A percentile compares a stretch with the other conserved stretches of the same genome.
Conservation (phyloP, 2,797 vertebrate species). For the Brotula barbata region DNA sequence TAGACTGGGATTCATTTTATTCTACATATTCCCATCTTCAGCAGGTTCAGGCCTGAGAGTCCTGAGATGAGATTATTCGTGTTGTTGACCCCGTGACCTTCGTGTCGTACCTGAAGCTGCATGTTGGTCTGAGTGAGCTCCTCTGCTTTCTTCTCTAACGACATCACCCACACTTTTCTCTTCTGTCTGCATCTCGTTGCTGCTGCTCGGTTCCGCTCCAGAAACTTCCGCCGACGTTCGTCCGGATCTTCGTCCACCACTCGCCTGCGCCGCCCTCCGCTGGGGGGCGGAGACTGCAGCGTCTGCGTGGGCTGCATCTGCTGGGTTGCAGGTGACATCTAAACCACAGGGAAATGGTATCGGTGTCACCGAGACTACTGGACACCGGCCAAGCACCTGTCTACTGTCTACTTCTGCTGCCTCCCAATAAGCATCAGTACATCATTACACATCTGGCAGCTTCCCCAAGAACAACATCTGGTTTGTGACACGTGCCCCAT, state of each 20-base stretch:
- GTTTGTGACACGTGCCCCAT: slow-evolving; percentile 55
- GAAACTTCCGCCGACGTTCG: slow-evolving; percentile 95
- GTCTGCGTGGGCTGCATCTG: slow-evolving; percentile 98
- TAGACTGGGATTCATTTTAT: too few species aligned
- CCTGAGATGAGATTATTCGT: neutral
- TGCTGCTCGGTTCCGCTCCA: slow-evolving; percentile 96
- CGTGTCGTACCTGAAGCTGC: slow-evolving; percentile 93
- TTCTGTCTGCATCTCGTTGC: slow-evolving; percentile 99
- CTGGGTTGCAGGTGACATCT: slow-evolving; percentile 95
- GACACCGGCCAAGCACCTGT: slow-evolving; percentile 58
- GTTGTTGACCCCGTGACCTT: neutral
- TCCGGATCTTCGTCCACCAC: slow-evolving; percentile 97
- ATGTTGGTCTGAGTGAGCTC: slow-evolving; percentile 99
- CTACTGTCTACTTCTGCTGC: slow-evolving; percentile 49
- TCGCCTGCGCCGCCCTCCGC: slow-evolving; percentile 91
- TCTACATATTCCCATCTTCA: too few species aligned
- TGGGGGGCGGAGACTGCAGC: slow-evolving; percentile 90
- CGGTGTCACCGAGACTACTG: slow-evolving; percentile 37
- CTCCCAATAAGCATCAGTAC: slow-evolving; percentile 65
- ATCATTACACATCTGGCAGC: slow-evolving; percentile 67
- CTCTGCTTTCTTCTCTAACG: slow-evolving; percentile 99
- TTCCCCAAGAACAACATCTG: slow-evolving; percentile 79
- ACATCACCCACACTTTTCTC: slow-evolving; percentile 99
- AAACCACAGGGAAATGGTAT: slow-evolving; percentile 34
- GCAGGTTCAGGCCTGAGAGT: too few species aligned